Base-by-base conservation (phyloP, 2,888 invertebrate species). In the Cryptophagus acutangulus region DNA sequence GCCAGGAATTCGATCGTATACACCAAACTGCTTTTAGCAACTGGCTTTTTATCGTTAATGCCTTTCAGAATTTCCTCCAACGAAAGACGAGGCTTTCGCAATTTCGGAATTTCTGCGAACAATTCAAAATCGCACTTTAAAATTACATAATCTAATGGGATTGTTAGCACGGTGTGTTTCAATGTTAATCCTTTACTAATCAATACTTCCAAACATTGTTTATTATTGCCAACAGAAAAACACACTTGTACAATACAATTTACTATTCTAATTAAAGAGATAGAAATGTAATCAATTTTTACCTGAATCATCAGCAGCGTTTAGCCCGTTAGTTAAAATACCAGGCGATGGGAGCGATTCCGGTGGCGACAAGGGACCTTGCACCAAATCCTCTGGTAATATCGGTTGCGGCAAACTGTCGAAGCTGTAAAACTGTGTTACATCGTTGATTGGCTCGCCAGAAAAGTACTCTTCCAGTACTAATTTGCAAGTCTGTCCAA, bases 381-480 rank as follows among this genome's bases (percentile, higher is more conserved):
- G 46, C 0, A 48, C 41, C 33, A 55, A 40, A 38, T 65, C 62
- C 38, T 58, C 57, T 4, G 58, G 39, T 9, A 60, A 42, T 25
- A 61, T 59, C 2, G 65, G 61, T 35, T 67, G 67, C 6, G 70
- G 69, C 36, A 70, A 51, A 48, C 66, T 68, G 36, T 70, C 70
- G 42, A 68, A 69, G 49, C 66, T 68, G 48, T 66, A 69, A 48
- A 70, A 70, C 38, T 69, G 67, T 1, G 63, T 58, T 16, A 65
- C 58, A 41, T 69, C 68, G 43, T 69, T 66, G 14, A 70, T 62
- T 9, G 69, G 67, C 46, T 69, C 69, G 6, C 70, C 70, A 12
- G 69, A 68, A 46, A 91, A 91, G 70, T 87, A 87, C 70, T 90
- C 89, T 66, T 91, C 91, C 59, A 92, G 72, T 52, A 90, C 84